Percentiles rank a stretch among this genome's conserved stretches.
Conservation (phyloP, 2,888 invertebrate genomes). For the Phania funesta region DNA sequence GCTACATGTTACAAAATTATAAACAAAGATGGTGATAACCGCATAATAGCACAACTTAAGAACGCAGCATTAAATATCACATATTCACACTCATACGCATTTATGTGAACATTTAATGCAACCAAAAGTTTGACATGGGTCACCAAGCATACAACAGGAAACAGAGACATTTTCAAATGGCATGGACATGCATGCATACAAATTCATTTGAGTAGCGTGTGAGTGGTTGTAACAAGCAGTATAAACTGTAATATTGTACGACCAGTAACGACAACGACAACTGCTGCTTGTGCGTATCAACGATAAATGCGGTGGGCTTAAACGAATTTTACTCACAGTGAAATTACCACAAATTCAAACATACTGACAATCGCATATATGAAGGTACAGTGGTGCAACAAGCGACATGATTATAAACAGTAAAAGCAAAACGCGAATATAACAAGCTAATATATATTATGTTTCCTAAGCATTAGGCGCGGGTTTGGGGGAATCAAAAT, state of each 20-base stretch:
- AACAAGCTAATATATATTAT: too few relatives aligned
- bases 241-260: conserved; percentile 3
- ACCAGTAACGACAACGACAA: conserved; percentile 9
- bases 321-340: conserved; percentile 7
- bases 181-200: not conserved
- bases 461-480: too few relatives aligned
- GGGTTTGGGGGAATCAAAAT: too few relatives aligned
- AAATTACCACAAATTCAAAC: not conserved
- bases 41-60: conserved; percentile 36
- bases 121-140: conserved; percentile 48
- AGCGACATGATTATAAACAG: too few relatives aligned
- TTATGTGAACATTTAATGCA: conserved; percentile 32
- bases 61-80: conserved; percentile 2
- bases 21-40: conserved; percentile 40
- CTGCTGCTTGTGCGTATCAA: conserved; percentile 29
- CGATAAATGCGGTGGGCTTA: conserved; percentile 38
- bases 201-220: not conserved
- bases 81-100: not conserved
- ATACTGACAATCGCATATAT: not conserved
- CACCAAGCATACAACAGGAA: conserved; percentile 32
- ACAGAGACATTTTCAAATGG: conserved; percentile 5
- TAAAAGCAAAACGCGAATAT: too few relatives aligned
- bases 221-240: not conserved
- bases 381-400: not conserved
- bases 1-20: conserved; percentile 25